These are phyloP conservation scores for Rhinogobio ventralis DNA, from an alignment of 2,797 vertebrate genomes.

Conservation along the genomic window DNA sequence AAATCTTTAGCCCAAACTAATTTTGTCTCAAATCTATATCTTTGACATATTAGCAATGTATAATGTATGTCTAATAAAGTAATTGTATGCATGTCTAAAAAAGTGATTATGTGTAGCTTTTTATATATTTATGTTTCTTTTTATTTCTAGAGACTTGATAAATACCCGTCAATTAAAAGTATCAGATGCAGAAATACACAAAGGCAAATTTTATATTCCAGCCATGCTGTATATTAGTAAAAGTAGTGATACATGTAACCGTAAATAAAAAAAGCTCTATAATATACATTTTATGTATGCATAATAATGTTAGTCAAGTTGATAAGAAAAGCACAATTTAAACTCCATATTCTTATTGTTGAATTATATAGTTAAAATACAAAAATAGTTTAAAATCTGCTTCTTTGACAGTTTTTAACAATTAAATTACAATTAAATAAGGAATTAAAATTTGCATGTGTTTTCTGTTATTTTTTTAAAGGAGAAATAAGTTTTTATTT, in stretches of 20 bases:
- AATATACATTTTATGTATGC: neutral
- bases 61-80: neutral
- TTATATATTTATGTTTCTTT: neutral
- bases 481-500: too few species aligned
- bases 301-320: too few species aligned
- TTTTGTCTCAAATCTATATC: neutral
- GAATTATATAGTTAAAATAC: neutral
- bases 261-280: neutral
- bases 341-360: neutral
- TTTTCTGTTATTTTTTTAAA: too few species aligned
- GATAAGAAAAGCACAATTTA: neutral
- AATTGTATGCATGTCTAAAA: neutral
- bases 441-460: too few species aligned
- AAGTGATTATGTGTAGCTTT: neutral
- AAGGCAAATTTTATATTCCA: neutral
- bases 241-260: neutral
- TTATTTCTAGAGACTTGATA: neutral
- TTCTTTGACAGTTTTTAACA: neutral
- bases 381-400: too few species aligned
- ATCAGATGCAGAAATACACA: neutral
- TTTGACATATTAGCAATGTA: neutral
- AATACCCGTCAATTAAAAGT: neutral
- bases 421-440: neutral
- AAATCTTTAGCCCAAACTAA: neutral
- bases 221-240: neutral